Base-by-base conservation (phyloP, 2,113 vertebrate species). In the Danio rerio region DNA sequence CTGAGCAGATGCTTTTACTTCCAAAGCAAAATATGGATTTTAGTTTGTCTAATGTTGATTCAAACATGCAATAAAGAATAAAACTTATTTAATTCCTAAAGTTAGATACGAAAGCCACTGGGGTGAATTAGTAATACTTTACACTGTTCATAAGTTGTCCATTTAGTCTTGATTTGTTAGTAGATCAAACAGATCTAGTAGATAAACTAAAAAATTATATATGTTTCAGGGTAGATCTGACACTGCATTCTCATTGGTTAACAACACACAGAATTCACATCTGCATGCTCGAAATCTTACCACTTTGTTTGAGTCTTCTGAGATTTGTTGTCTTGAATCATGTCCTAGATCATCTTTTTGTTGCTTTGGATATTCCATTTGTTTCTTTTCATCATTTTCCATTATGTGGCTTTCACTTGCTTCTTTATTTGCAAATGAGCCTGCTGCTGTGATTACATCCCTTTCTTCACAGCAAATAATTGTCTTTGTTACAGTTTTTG, bases 281-380 rank as follows among this genome's bases (percentile, higher is more conserved):
- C 21, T n/a, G 59, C 91, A 93, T 93, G 92, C 91, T 85, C 69
- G 84, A n/a, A 55, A 47, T 87, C 93, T 94, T 94, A 94, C 93
- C 93, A 82, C 71, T 45, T 69, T 45, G 43, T 86, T 78, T 62
- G 11, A n/a, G 76, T 85, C 75, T 71, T 85, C 72, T 79, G 43
- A 78, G 79, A 80, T 70, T 31, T 80, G 16, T 83, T 84, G 47
- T 15, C 49, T 66, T 53, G 15, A 42, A 15, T 59, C 31, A 13
- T 20, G 42, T 59, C 73, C 11, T 59, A 75, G 55, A 18, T 45
- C 45, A 40, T 63, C 76, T 53, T 53, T 61, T 52, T 42, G 12
- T 66, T 83, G 72, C 43, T 68, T 53, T 50, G 66, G 72, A 82
- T 58, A 40, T 66, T 66, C 18, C 31, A n/a, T 61, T 4, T 81